Percentiles rank a stretch among this genome's conserved stretches.
Conservation (phyloP, 2,113 vertebrate species). For the Bubalus kerabau region DNA sequence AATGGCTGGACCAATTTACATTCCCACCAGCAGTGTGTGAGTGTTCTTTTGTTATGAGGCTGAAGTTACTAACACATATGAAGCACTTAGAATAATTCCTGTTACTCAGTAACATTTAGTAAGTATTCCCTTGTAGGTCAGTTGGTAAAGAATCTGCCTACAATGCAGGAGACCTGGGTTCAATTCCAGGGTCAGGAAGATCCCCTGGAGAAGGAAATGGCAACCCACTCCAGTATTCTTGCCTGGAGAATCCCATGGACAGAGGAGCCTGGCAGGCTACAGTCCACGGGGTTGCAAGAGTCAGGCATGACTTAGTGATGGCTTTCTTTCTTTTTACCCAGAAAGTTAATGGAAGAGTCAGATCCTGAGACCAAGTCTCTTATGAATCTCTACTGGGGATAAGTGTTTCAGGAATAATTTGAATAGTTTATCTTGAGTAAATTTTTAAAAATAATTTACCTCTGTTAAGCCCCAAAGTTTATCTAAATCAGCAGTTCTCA, state of each 20-base stretch:
- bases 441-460: background rate
- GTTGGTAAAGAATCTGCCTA: background rate
- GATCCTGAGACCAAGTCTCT: background rate
- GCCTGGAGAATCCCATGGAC: too few species aligned
- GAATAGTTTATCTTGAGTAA: background rate
- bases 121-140: background rate
- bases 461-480: background rate
- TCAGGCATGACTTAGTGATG: background rate
- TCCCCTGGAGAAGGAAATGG: too few species aligned
- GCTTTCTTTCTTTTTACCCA: background rate
- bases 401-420: conserved; percentile 6
- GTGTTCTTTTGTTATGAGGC: background rate
- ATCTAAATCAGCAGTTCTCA: background rate
- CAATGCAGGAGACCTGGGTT: background rate
- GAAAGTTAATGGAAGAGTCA: background rate
- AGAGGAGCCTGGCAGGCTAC: too few species aligned
- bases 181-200: background rate
- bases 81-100: background rate
- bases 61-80: background rate
- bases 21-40: background rate
- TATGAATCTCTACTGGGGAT: background rate
- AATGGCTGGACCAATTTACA: background rate
- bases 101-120: background rate
- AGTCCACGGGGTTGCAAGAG: background rate
- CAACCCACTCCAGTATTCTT: too few species aligned